Percentiles rank a stretch among this genome's conserved stretches.
Conservation (phyloP, 2,797 vertebrate genomes). For the Brachyrhaphis roseni region DNA sequence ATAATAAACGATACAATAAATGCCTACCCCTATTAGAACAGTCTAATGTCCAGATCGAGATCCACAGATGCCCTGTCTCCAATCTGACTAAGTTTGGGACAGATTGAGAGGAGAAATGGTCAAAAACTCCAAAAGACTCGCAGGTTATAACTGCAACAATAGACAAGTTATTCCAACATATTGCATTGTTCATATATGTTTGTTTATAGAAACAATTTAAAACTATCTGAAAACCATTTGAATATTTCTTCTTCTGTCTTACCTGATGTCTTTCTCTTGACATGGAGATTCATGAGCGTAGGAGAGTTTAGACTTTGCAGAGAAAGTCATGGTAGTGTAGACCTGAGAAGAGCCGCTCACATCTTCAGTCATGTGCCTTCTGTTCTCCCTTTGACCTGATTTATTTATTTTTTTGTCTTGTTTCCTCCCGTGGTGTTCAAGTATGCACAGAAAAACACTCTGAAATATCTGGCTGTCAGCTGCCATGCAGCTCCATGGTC, state of each 20-base stretch:
- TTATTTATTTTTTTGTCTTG: conserved; percentile 29
- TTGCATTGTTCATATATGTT: neutral
- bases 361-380: conserved; percentile 52
- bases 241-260: neutral
- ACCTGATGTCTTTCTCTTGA: neutral
- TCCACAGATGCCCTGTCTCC: neutral
- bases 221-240: neutral
- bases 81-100: neutral
- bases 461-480: conserved; percentile 69
- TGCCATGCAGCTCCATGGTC: conserved; percentile 64
- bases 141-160: neutral
- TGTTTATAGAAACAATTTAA: no score
- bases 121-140: neutral
- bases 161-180: neutral
- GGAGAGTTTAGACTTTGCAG: conserved; percentile 34
- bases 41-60: neutral
- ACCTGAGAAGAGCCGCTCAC: conserved; percentile 33
- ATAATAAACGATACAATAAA: no score
- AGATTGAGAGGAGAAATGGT: neutral
- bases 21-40: no score
- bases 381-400: conserved; percentile 61
- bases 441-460: conserved; percentile 61
- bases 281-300: conserved; percentile 8
- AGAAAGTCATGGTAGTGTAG: conserved; percentile 33
- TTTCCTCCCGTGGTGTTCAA: conserved; percentile 55